Conservation (phyloP, 2,113 vertebrate species). For the Ophthalmolycus amberensis region DNA sequence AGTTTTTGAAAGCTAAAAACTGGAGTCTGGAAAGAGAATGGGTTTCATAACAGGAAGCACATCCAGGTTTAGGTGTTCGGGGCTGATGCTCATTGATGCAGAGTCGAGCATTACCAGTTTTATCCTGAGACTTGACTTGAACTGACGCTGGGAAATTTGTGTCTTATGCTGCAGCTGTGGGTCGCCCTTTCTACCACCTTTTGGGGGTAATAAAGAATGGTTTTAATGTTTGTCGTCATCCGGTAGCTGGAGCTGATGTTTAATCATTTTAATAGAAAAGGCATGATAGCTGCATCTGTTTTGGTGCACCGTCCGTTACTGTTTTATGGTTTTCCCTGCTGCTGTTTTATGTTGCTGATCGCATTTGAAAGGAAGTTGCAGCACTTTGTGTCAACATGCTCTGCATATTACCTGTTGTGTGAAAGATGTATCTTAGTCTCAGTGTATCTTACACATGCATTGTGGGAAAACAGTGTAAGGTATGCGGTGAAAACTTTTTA, state of each 20-base stretch:
- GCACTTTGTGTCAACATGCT: neutral
- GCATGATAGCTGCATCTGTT: neutral
- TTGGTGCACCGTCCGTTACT: neutral
- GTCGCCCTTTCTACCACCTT: neutral
- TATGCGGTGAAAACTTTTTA: neutral
- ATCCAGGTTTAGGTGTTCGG: neutral
- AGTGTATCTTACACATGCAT: neutral
- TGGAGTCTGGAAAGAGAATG: neutral
- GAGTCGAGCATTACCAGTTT: neutral
- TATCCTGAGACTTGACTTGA: neutral
- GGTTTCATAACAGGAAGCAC: neutral
- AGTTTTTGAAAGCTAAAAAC: constrained; percentile 11
- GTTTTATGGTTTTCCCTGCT: neutral
- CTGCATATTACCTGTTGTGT: neutral
- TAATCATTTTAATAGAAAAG: neutral
- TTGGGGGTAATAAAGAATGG: neutral
- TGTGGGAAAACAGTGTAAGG: neutral
- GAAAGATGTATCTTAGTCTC: neutral
- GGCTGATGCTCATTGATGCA: neutral
- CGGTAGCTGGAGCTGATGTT: neutral
- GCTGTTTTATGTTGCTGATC: neutral
- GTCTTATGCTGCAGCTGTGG: neutral
- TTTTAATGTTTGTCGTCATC: neutral
- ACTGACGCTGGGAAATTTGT: neutral
- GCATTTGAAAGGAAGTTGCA: neutral